Conservation (phyloP, 2,113 vertebrate species). For the Gymnorhina tibicen region DNA sequence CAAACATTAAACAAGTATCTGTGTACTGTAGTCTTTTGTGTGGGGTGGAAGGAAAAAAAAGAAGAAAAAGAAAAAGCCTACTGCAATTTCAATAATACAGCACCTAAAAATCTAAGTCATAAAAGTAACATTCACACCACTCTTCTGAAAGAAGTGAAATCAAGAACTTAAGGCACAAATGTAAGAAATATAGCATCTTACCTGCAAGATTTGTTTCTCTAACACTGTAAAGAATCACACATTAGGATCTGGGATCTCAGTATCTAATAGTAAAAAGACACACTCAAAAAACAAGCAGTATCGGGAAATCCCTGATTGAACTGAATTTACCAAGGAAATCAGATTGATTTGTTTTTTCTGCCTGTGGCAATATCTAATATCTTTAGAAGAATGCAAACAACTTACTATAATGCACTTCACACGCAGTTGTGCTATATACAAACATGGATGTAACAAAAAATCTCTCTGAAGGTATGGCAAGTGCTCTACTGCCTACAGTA, state of each 20-base stretch:
- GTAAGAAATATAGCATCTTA: conserved; percentile 16
- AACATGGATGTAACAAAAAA: not conserved
- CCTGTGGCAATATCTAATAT: not conserved
- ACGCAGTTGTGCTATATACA: not conserved
- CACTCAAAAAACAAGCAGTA: not conserved
- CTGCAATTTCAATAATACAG: not conserved
- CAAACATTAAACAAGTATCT: conserved; percentile 47
- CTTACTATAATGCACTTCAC: not conserved
- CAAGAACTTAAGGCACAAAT: not conserved
- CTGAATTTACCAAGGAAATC: not conserved
- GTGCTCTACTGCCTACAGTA: not conserved
- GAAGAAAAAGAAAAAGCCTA: not conserved
- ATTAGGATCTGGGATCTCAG: not conserved
- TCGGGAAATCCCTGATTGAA: not conserved
- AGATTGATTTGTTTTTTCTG: not conserved
- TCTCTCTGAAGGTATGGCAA: not conserved
- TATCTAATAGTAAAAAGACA: not conserved
- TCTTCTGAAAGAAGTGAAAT: not conserved
- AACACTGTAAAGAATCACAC: not conserved
- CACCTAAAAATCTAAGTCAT: not conserved
- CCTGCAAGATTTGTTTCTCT: conserved; percentile 36
- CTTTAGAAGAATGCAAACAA: conserved; percentile 25
- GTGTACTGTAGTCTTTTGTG: not conserved
- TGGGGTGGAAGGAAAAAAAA: too few species aligned
- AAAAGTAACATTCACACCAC: not conserved